These are phyloP conservation scores for Rhodinocichla rosea DNA, from an alignment of 2,113 vertebrate species.

Conservation along the genomic window DNA sequence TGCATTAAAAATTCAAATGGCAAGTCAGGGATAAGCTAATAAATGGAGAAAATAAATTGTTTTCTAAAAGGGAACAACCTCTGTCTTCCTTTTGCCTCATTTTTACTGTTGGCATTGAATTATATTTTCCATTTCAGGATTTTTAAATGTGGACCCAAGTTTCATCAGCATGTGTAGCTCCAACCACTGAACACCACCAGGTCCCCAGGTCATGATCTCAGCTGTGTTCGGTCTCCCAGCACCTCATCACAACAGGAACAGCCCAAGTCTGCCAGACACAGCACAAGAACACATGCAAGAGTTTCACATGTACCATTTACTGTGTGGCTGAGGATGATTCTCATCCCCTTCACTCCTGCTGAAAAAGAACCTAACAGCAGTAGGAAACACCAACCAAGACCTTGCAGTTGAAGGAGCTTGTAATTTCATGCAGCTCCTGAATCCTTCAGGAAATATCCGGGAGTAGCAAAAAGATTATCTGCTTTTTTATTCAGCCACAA, in stretches of 20 bases:
- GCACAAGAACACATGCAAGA: accelerated
- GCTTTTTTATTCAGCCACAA: neutral
- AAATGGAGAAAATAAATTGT: neutral
- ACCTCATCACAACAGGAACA: neutral
- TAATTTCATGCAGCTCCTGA: neutral
- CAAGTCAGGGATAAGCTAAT: neutral
- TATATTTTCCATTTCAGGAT: neutral
- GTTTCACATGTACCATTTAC: neutral
- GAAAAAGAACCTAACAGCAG: neutral
- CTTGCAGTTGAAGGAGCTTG: neutral
- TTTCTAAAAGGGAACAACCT: neutral
- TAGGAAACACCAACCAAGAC: neutral
- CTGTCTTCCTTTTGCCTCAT: neutral
- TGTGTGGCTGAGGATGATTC: neutral
- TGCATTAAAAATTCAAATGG: neutral
- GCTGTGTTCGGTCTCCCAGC: neutral
- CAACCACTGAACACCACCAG: neutral
- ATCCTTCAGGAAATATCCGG: neutral
- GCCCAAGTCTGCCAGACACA: accelerated
- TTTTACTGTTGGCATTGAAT: neutral
- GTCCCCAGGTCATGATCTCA: accelerated
- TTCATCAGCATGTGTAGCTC: neutral
- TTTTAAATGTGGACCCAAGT: accelerated
- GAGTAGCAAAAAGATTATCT: neutral
- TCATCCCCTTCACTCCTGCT: neutral